Percentiles rank a stretch among this genome's conserved stretches.
Evolutionary conservation across 2,113 vertebrate species (phyloP).

Genomic region (Balaeniceps rex): DNA sequence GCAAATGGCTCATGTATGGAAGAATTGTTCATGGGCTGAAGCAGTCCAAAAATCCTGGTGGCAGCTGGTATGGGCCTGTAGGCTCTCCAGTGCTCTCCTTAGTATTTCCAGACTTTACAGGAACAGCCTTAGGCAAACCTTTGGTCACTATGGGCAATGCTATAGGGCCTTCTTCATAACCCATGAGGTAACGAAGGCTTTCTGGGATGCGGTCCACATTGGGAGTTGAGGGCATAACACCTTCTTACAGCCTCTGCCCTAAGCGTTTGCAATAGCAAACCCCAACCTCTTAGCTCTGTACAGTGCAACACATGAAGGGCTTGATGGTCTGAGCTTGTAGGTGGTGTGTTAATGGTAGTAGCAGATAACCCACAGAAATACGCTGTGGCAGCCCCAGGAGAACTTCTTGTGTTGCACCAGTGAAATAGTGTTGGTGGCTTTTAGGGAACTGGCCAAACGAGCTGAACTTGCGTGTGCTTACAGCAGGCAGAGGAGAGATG

Average conservation of each 20-base stretch:
- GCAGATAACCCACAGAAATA: not conserved
- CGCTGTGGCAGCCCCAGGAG: not conserved
- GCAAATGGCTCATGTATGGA: not conserved
- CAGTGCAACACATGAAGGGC: too few species aligned
- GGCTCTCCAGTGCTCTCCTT: not conserved
- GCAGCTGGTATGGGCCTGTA: not conserved
- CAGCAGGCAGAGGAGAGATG: not conserved
- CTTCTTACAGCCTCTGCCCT: not conserved
- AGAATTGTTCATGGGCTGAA: not conserved
- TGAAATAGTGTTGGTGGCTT: not conserved
- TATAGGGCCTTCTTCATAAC: not conserved
- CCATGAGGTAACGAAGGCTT: fast-evolving
- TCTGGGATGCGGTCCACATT: not conserved
- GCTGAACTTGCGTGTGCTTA: not conserved
- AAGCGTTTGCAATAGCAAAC: not conserved
- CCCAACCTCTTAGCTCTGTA: fast-evolving
- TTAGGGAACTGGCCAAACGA: not conserved
- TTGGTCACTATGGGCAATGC: not conserved
- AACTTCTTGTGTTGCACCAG: not conserved
- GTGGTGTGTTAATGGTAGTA: not conserved
- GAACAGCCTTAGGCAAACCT: not conserved
- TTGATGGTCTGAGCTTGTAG: not conserved
- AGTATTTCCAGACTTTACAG: not conserved
- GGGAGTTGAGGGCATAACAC: not conserved
- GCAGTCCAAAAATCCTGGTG: not conserved